phyloP scores from a whole-genome alignment of 1,140 invertebrate genomes.

The Steinernema feltiae region DNA sequence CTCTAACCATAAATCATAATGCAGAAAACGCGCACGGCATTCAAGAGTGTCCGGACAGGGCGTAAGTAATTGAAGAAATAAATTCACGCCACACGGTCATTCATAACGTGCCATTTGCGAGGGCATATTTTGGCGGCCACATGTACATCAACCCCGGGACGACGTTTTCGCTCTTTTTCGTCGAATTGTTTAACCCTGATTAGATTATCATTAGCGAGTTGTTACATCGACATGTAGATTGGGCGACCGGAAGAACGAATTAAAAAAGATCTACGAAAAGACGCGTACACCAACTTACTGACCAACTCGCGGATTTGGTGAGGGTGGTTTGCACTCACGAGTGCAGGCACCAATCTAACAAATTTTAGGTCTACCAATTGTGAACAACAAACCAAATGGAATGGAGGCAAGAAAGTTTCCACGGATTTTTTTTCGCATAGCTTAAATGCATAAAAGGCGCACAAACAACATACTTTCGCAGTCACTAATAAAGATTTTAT shows the following conservation, averaged over 20 bases:
- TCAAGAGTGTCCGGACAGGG: background rate
- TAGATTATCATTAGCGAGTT: slow-evolving; percentile 6
- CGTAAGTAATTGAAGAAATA: background rate
- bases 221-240: background rate
- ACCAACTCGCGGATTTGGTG: background rate
- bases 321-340: background rate
- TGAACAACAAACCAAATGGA: no score
- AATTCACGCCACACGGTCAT: background rate
- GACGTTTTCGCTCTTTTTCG: background rate
- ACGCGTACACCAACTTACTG: background rate
- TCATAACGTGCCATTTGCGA: background rate
- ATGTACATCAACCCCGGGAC: background rate
- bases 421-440: no score
- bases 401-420: no score
- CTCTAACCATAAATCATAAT: background rate
- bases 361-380: background rate
- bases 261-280: slow-evolving; percentile 5
- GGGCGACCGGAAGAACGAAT: background rate
- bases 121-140: background rate
- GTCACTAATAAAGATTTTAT: no score
- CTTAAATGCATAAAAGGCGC: no score
- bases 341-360: background rate
- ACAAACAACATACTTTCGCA: no score
- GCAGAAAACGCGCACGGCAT: background rate
- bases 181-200: slow-evolving; percentile 8